Percentiles rank a stretch among this genome's conserved stretches.
Evolutionary conservation across 1,140 invertebrate genomes (phyloP).

Genomic region (Thaumatotibia leucotreta): DNA sequence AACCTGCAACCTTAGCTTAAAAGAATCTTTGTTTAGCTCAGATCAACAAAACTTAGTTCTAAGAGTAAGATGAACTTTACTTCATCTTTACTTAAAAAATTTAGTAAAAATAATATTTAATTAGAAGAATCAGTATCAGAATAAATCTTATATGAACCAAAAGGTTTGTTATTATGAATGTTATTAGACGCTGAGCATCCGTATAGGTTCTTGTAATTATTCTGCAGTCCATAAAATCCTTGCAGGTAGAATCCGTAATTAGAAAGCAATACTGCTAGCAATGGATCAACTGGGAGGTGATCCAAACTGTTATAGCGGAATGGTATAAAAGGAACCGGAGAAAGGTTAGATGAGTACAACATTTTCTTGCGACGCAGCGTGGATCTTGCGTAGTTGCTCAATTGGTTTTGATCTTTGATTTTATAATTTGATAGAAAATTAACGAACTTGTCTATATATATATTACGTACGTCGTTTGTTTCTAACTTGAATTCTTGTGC

Average conservation of each 20-base stretch:
- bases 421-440: neutral
- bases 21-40: too few species aligned
- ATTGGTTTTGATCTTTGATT: neutral
- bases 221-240: constrained; percentile 42
- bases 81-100: too few species aligned
- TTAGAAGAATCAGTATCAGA: constrained; percentile 56
- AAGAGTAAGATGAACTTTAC: too few species aligned
- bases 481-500: neutral
- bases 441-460: neutral
- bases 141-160: constrained; percentile 78
- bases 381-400: neutral
- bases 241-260: constrained; percentile 79
- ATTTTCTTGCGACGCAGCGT: neutral
- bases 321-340: constrained; percentile 1
- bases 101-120: constrained; percentile 18
- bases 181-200: constrained; percentile 79
- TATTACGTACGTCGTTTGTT: neutral
- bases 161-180: constrained; percentile 80
- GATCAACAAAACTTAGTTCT: too few species aligned
- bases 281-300: constrained; percentile 77
- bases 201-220: constrained; percentile 75
- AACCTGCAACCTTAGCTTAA: too few species aligned
- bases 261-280: constrained; percentile 78
- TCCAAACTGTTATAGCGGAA: constrained; percentile 72
- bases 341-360: neutral